These are phyloP conservation scores for Galerucella nymphaeae DNA, from an alignment of 2,888 invertebrate genomes.

Conservation along the genomic window DNA sequence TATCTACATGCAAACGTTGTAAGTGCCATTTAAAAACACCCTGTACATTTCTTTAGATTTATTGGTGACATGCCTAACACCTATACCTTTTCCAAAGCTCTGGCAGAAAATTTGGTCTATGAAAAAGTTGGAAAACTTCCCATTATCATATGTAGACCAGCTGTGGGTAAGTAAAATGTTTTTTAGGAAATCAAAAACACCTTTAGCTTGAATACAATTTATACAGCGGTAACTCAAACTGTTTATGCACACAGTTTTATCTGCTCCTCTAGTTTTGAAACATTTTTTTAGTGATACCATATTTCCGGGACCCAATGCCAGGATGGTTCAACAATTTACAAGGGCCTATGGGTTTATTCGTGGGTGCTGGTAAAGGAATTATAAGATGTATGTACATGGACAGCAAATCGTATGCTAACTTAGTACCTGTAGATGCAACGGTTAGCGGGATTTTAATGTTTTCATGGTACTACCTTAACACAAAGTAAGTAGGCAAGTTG, in stretches of 20 bases:
- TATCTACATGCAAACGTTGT: too few species aligned
- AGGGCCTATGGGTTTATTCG: slow-evolving; percentile 86
- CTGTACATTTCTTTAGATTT: too few species aligned
- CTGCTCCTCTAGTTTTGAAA: neutral
- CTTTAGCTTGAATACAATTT: too few species aligned
- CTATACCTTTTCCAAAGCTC: slow-evolving; percentile 92
- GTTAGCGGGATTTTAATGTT: slow-evolving; percentile 82
- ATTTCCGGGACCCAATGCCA: slow-evolving; percentile 78
- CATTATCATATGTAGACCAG: slow-evolving; percentile 83
- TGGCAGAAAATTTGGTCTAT: slow-evolving; percentile 85
- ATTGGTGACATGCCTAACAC: slow-evolving; percentile 86
- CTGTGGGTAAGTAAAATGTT: slow-evolving; percentile 74
- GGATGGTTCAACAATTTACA: slow-evolving; percentile 94
- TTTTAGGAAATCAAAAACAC: neutral
- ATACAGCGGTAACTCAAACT: too few species aligned
- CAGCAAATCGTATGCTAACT: slow-evolving; percentile 71
- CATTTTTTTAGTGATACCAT: slow-evolving; percentile 76
- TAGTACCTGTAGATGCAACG: slow-evolving; percentile 82
- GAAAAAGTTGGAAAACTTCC: slow-evolving; percentile 83
- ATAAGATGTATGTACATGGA: slow-evolving; percentile 86
- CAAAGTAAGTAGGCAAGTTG: slow-evolving; percentile 37
- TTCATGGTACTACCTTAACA: slow-evolving; percentile 70
- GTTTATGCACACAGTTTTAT: too few species aligned
- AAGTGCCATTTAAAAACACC: too few species aligned
- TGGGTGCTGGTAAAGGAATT: slow-evolving; percentile 86